Evolutionary conservation across 2,113 vertebrate genomes (phyloP).

Genomic region (Typhlomys cinereus): DNA sequence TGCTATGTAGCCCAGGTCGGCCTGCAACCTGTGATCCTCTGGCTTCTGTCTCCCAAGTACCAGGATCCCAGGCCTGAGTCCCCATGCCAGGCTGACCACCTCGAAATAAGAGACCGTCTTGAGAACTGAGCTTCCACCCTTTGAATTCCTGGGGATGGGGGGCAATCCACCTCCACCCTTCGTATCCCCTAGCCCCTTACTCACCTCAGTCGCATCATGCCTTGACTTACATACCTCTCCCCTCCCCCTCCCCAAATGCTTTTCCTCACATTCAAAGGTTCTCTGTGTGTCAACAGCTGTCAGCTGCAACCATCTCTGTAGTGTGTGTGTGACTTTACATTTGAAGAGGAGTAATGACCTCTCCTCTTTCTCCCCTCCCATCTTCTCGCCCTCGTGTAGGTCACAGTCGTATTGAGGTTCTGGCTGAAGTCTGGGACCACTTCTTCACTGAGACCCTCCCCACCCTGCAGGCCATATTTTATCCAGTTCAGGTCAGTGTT

Average conservation of each 20-base stretch:
- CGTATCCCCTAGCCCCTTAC: not conserved
- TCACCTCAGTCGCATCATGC: no score
- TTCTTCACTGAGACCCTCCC: conserved; percentile 97
- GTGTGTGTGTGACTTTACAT: accelerated
- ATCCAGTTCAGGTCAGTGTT: conserved; percentile 93
- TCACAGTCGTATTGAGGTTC: conserved; percentile 88
- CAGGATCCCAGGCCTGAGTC: not conserved
- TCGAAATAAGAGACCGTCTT: not conserved
- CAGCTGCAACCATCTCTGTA: not conserved
- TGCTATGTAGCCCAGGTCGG: not conserved
- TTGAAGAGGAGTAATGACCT: conserved; percentile 28
- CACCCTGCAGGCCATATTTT: conserved; percentile 97
- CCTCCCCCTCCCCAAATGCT: not conserved
- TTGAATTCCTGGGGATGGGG: not conserved
- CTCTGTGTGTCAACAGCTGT: not conserved
- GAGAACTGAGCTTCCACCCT: not conserved
- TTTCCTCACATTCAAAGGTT: not conserved
- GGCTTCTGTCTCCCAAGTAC: not conserved
- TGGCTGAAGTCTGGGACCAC: conserved; percentile 92
- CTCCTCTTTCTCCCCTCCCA: conserved; percentile 48
- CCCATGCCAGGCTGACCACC: not conserved
- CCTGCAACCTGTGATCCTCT: not conserved
- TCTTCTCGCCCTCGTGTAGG: conserved; percentile 80
- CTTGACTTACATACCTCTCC: not conserved
- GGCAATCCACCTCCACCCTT: not conserved